A percentile compares a stretch with the other conserved stretches of the same genome.
Evolutionary conservation across 1,140 invertebrate genomes (phyloP).

Genomic region (Marisa cornuarietis): DNA sequence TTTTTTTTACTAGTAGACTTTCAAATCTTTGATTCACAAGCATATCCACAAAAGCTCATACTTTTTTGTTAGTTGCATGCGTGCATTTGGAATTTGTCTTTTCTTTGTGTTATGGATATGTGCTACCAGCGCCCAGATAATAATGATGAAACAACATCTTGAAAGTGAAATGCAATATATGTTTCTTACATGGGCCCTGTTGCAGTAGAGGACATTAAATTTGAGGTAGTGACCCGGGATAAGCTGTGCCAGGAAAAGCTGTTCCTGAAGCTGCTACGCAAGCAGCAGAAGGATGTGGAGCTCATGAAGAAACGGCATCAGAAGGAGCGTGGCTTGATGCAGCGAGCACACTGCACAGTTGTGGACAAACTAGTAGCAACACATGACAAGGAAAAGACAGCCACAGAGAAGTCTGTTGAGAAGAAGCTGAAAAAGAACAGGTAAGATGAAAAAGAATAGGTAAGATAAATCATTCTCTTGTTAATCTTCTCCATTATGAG

Average conservation of each 20-base stretch:
- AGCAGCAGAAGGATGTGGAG: slow-evolving; percentile 96
- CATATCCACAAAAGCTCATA: too few relatives aligned
- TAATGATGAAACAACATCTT: too few relatives aligned
- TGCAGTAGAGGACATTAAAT: slow-evolving; percentile 45
- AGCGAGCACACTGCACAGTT: slow-evolving; percentile 93
- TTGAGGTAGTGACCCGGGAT: slow-evolving; percentile 88
- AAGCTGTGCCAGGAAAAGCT: slow-evolving; percentile 90
- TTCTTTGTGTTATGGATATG: too few relatives aligned
- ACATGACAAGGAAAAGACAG: slow-evolving; percentile 61
- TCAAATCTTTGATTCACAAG: too few relatives aligned
- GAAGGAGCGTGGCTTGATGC: slow-evolving; percentile 90
- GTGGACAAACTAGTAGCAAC: slow-evolving; percentile 87
- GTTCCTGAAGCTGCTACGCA: slow-evolving; percentile 93
- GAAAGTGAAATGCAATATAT: too few relatives aligned
- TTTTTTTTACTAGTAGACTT: too few relatives aligned
- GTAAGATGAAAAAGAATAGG: slow-evolving; percentile 27
- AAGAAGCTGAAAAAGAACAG: slow-evolving; percentile 62
- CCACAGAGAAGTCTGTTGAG: slow-evolving; percentile 57
- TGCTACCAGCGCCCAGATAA: too few relatives aligned
- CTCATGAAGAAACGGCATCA: slow-evolving; percentile 89
- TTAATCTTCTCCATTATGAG: slow-evolving; percentile 5
- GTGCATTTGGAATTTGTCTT: too few relatives aligned
- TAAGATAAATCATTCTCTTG: slow-evolving; percentile 13
- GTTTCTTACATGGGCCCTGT: too few relatives aligned
- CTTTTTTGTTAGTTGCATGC: too few relatives aligned